phyloP scores from a whole-genome alignment of 2,888 invertebrate species.

The Cephus sareptanus region DNA sequence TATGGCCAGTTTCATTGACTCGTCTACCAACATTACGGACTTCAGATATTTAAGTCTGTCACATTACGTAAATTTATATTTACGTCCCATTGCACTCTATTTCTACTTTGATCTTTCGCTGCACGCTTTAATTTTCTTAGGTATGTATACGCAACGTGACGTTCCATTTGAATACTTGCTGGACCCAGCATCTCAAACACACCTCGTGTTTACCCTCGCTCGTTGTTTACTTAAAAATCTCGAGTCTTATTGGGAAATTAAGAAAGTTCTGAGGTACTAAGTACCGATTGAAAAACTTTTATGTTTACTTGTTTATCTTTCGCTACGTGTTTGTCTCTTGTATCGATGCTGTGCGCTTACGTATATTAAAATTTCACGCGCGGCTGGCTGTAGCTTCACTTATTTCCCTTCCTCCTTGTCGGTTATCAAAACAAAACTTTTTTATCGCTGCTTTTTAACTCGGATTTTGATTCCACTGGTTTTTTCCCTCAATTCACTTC shows the following conservation, averaged over 20 bases:
- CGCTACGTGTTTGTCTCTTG: neutral
- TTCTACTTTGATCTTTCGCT: neutral
- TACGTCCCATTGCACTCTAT: neutral
- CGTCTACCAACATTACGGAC: neutral
- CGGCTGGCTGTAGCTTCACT: constrained; percentile 7
- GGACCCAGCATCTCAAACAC: neutral
- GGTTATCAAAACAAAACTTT: neutral
- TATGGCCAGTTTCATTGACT: neutral
- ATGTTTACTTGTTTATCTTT: neutral
- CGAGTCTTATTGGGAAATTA: neutral
- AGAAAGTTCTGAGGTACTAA: neutral
- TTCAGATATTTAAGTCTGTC: neutral
- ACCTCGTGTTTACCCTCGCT: neutral
- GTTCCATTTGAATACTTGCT: no score
- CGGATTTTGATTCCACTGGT: neutral
- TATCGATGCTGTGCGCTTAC: constrained; percentile 13
- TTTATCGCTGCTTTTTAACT: constrained; percentile 7
- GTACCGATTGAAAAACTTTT: neutral
- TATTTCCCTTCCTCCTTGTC: neutral
- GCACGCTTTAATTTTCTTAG: neutral
- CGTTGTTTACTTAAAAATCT: neutral
- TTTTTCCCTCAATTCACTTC: constrained; percentile 12
- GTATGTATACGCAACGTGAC: neutral
- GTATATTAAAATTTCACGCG: constrained; percentile 21
- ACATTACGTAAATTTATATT: neutral